Evolutionary conservation across 2,888 invertebrate species (phyloP), one percentile per base, ranked within the genome.

Genomic region (Orchesella flavescens): DNA sequence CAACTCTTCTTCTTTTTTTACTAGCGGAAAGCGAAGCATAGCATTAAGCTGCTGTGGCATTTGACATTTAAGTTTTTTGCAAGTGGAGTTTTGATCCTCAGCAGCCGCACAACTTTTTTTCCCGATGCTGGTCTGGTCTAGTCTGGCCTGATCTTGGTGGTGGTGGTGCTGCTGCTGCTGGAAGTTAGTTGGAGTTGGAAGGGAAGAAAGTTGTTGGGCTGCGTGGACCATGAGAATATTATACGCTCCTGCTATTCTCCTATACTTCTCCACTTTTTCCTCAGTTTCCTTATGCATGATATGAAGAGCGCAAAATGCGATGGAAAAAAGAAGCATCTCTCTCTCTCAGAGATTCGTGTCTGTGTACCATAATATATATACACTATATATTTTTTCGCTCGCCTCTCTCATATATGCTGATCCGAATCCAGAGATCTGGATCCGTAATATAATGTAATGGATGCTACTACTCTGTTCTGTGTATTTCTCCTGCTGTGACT

Each of bases 21-120:
- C n/a, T 53, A 23, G 68, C 5, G 17, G 61, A 7, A 44, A 34
- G 34, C 34, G 53, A 12, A 57, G 57, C 17, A 19, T 15, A 57
- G 17, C 57, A 34, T 34, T 49, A 19, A 55, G 55, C 74, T 74
- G 24, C 68, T 43, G 81, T 81, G 81, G 81, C 81, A 81, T 81
- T 81, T 81, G 81, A 74, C 81, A 81, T 81, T 81, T 81, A 81
- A 69, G 61, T 44, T 68, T 57, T 61, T 81, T 68, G 65, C 43
- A 69, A 61, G 49, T 76, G 69, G 49, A 49, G 69, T 46, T n/a
- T 49, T 24, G 66, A 80, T 63, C 73, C 73, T 73, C 69, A 34
- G 44, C 77, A 66, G 44, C 55, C 63, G 24, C 63, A 1, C 4
- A 12, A 23, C 63, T 63, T 24, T 17, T 24, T 17, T 63, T 15